Evolutionary conservation across 2,797 vertebrate genomes (phyloP).

Genomic region (Xyrichtys novacula): DNA sequence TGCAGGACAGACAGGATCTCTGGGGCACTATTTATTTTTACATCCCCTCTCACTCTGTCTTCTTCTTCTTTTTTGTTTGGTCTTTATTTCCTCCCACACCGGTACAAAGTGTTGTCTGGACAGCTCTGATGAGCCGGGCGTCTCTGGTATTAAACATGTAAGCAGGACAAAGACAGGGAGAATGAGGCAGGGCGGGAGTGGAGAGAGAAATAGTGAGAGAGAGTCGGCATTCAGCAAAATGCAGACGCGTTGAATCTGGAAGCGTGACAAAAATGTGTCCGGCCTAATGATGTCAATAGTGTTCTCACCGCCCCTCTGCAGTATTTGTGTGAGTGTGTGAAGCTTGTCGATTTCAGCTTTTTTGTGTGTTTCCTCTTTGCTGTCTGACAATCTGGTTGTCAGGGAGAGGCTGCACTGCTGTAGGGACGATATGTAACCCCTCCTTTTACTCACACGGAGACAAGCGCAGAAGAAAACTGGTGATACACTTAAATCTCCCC

Average conservation of each 20-base stretch:
- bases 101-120: constrained; percentile 65
- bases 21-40: constrained; percentile 51
- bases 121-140: constrained; percentile 63
- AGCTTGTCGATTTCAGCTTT: constrained; percentile 40
- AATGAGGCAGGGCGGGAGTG: constrained; percentile 46
- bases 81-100: constrained; percentile 55
- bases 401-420: constrained; percentile 46
- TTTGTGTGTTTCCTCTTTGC: constrained; percentile 55
- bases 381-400: constrained; percentile 68
- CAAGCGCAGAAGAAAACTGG: constrained; percentile 12
- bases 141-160: constrained; percentile 72
- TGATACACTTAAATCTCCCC: constrained; percentile 15
- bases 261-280: constrained; percentile 86
- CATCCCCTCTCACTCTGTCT: constrained; percentile 26
- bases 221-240: constrained; percentile 77
- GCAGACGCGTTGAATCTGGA: constrained; percentile 83
- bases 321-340: constrained; percentile 45
- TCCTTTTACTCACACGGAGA: neutral
- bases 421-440: constrained; percentile 38
- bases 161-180: constrained; percentile 64
- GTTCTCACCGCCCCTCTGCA: constrained; percentile 69
- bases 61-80: constrained; percentile 6
- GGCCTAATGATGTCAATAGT: constrained; percentile 84
- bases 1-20: constrained; percentile 30
- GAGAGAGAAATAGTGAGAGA: constrained; percentile 59